Evolutionary conservation across 2,113 vertebrate genomes (phyloP).

Genomic region (Engraulis encrasicolus): DNA sequence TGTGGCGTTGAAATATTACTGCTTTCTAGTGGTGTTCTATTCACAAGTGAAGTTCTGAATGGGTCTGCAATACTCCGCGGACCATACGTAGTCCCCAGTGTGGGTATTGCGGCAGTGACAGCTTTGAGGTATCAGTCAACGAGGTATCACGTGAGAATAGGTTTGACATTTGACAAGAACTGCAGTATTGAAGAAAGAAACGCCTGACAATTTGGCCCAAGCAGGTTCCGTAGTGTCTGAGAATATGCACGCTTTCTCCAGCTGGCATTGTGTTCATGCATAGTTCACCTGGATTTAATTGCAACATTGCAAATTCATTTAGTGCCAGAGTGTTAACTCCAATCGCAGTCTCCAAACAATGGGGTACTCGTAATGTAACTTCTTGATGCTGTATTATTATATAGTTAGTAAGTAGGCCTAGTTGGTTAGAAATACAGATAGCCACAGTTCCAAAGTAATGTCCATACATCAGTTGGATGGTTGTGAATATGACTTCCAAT

Average conservation of each 20-base stretch:
- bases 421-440: neutral
- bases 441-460: neutral
- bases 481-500: neutral
- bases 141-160: conserved; percentile 11
- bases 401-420: neutral
- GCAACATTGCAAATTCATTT: neutral
- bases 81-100: neutral
- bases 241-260: neutral
- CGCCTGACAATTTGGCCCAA: neutral
- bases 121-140: conserved; percentile 14
- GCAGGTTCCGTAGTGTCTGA: neutral
- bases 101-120: conserved; percentile 2
- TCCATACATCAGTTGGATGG: neutral
- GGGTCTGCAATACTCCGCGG: neutral
- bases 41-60: neutral
- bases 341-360: neutral
- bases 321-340: neutral
- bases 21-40: neutral
- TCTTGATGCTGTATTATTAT: neutral
- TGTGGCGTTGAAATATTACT: neutral
- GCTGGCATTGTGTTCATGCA: neutral
- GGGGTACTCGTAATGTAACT: neutral
- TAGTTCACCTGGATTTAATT: neutral
- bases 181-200: neutral
- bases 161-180: conserved; percentile 16